Percentiles rank a stretch among this genome's conserved stretches.
phyloP scores from a whole-genome alignment of 2,113 vertebrate species.

The Oncorhynchus kisutch region DNA sequence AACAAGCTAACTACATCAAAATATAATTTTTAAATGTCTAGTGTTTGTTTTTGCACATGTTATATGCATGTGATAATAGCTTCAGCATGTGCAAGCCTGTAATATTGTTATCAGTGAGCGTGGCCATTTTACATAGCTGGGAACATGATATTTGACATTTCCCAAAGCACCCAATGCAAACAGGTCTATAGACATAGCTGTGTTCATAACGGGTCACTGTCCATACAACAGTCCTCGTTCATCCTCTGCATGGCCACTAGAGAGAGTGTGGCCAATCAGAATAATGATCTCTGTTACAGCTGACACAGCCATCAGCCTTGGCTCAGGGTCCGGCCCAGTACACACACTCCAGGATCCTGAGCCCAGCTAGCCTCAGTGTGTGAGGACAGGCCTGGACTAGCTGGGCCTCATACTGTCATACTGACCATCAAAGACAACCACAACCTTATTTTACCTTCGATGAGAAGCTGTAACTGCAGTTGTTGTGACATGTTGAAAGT shows the following conservation, averaged over 20 bases:
- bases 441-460: background rate
- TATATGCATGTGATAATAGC: background rate
- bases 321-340: background rate
- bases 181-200: background rate
- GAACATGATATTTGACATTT: background rate
- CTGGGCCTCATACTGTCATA: background rate
- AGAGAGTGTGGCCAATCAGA: background rate
- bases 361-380: background rate
- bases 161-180: background rate
- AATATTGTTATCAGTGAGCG: background rate
- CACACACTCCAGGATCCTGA: background rate
- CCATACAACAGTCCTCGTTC: background rate
- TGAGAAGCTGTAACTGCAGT: background rate
- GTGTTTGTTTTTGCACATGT: background rate
- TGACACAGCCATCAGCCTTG: background rate
- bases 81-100: background rate
- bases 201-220: too few relatives aligned
- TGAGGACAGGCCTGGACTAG: background rate
- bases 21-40: background rate
- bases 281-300: background rate
- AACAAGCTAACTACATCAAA: background rate
- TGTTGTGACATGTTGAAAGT: constrained; percentile 18
- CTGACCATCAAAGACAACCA: background rate
- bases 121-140: background rate
- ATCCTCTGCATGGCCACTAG: background rate